A percentile compares a stretch with the other conserved stretches of the same genome.
Evolutionary conservation across 2,797 vertebrate species (phyloP).

Genomic region (Pseudochaenichthys georgianus): DNA sequence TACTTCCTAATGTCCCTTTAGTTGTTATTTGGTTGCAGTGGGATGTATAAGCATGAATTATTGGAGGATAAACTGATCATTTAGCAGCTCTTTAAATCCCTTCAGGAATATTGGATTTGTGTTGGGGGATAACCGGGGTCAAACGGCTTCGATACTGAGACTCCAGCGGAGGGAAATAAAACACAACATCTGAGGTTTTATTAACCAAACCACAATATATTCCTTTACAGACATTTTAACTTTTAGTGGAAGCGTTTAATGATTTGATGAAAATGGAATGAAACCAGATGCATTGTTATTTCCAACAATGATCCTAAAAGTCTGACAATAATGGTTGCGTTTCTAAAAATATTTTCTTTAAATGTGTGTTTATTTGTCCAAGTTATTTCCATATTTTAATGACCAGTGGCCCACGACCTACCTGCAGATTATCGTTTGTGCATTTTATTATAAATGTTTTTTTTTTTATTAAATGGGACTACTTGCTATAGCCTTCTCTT

Average conservation of each 20-base stretch:
- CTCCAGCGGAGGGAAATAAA: conserved; percentile 3
- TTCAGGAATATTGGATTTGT: conserved; percentile 30
- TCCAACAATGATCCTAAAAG: background rate
- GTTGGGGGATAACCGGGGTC: conserved; percentile 22
- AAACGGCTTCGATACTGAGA: conserved; percentile 25
- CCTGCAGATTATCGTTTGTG: background rate
- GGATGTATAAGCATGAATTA: background rate
- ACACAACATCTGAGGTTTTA: background rate
- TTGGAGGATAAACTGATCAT: background rate
- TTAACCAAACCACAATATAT: background rate
- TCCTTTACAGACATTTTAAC: background rate
- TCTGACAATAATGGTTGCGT: background rate
- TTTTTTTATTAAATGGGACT: background rate
- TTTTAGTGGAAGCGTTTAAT: background rate
- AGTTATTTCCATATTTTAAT: no score
- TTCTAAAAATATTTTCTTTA: background rate
- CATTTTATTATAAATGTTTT: background rate
- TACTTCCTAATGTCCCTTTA: background rate
- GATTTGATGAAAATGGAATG: background rate
- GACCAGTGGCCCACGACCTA: background rate
- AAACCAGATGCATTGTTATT: background rate
- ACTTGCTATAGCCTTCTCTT: background rate
- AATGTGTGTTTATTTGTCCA: background rate
- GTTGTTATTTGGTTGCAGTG: background rate
- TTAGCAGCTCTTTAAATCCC: conserved; percentile 15